phyloP scores from a whole-genome alignment of 2,888 invertebrate species.

The Terebella lapidaria region DNA sequence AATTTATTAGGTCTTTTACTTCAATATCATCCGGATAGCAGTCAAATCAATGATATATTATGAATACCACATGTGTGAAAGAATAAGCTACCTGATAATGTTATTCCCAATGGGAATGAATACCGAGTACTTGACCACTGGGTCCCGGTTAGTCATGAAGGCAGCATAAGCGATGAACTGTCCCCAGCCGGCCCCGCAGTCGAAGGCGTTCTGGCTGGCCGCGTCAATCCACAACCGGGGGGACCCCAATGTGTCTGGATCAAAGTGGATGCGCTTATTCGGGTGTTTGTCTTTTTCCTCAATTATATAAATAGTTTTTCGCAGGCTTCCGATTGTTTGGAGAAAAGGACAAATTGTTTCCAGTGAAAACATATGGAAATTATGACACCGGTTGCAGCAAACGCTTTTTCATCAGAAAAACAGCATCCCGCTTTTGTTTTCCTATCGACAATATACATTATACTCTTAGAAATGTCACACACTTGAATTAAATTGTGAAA shows the following conservation, averaged over 20 bases:
- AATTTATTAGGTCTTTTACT: not conserved
- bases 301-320: no score
- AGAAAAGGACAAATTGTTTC: no score
- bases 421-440: no score
- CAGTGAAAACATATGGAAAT: no score
- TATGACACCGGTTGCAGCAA: no score
- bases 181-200: constrained; percentile 44
- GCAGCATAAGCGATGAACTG: constrained; percentile 40
- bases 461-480: no score
- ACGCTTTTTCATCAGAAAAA: no score
- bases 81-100: constrained; percentile 34
- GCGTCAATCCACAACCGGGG: constrained; percentile 44
- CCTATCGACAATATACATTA: no score
- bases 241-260: constrained; percentile 33
- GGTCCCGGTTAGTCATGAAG: constrained; percentile 37
- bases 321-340: no score
- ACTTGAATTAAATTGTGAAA: no score
- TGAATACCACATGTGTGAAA: not conserved
- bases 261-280: no score
- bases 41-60: not conserved
- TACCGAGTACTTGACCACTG: constrained; percentile 37
- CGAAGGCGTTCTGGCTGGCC: constrained; percentile 44
- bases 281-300: no score
- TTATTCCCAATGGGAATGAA: constrained; percentile 41
- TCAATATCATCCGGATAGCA: not conserved